A percentile compares a stretch with the other conserved stretches of the same genome.
phyloP scores from a whole-genome alignment of 2,113 vertebrate genomes.

The Malurus melanocephalus region DNA sequence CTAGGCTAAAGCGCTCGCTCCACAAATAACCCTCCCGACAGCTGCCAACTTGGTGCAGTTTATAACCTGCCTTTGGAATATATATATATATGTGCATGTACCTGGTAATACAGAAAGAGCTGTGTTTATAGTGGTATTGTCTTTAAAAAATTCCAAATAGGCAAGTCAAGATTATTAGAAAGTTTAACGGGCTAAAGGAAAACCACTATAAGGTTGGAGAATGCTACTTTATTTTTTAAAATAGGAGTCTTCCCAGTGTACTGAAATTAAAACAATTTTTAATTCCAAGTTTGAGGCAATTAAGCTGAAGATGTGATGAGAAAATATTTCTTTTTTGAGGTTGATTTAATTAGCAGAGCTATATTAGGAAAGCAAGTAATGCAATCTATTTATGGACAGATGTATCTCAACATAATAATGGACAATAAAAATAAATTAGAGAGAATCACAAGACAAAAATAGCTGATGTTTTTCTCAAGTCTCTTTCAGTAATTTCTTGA shows the following conservation, averaged over 20 bases:
- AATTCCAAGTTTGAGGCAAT: conserved; percentile 38
- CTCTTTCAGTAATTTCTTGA: conserved; percentile 4
- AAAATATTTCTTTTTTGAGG: conserved; percentile 63
- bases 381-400: conserved; percentile 16
- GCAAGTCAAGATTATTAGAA: conserved; percentile 51
- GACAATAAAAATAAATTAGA: conserved; percentile 44
- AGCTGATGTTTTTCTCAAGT: background rate
- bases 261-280: conserved; percentile 40
- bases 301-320: conserved; percentile 34
- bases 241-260: conserved; percentile 20
- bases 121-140: conserved; percentile 42
- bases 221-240: conserved; percentile 53
- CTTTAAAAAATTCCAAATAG: conserved; percentile 38
- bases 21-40: conserved; percentile 27
- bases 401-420: conserved; percentile 3
- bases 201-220: conserved; percentile 41
- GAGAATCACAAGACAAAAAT: conserved; percentile 20
- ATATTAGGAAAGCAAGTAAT: conserved; percentile 21
- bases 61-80: conserved; percentile 51
- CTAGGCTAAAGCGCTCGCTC: conserved; percentile 47
- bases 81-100: background rate
- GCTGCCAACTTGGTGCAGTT: conserved; percentile 59
- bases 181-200: background rate
- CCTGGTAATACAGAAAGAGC: background rate
- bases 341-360: conserved; percentile 56